Conservation (phyloP, 2,113 vertebrate genomes). For the Panurus biarmicus region DNA sequence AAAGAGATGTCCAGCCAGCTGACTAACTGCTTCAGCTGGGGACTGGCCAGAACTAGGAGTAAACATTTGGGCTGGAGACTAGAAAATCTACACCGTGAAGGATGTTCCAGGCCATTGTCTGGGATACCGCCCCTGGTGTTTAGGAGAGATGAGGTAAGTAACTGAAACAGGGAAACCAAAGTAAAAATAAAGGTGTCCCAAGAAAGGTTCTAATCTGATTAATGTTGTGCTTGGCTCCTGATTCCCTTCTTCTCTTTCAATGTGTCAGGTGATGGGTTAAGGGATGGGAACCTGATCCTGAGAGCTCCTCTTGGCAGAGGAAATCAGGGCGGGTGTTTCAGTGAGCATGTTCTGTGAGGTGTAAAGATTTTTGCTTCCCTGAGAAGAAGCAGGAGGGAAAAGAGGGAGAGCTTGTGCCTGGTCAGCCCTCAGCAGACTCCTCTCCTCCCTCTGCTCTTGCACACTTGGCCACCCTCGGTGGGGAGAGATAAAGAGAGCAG, state of each 20-base stretch:
- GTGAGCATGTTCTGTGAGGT: neutral
- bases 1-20: neutral
- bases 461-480: rapidly evolving
- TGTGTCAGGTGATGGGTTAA: neutral
- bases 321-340: neutral
- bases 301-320: neutral
- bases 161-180: neutral
- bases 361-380: neutral
- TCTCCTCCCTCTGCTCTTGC: neutral
- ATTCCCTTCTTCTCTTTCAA: neutral
- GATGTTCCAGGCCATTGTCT: neutral
- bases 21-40: neutral
- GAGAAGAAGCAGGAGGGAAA: neutral
- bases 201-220: conserved; percentile 6
- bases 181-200: neutral
- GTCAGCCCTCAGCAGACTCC: neutral
- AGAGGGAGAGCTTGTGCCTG: neutral
- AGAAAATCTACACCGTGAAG: neutral
- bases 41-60: neutral
- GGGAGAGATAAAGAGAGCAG: neutral
- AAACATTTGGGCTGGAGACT: neutral
- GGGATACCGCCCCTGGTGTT: neutral
- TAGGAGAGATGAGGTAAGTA: conserved; percentile 12
- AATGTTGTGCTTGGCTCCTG: conserved; percentile 4
- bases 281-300: neutral